These are phyloP conservation scores for Anticlea derivata DNA, from an alignment of 2,888 invertebrate species.

Conservation along the genomic window DNA sequence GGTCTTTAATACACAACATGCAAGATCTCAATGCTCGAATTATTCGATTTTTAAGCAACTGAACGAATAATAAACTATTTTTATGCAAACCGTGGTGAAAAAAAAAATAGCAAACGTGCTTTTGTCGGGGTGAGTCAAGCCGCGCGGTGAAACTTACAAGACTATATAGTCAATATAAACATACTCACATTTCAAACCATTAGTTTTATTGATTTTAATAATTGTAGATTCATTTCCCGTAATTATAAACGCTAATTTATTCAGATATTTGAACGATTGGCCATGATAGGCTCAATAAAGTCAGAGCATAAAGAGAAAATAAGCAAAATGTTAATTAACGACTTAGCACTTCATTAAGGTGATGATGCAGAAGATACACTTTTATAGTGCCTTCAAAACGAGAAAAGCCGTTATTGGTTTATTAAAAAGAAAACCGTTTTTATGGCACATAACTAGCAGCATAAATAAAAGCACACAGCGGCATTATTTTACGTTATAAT, in stretches of 20 bases:
- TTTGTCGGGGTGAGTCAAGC: too few relatives aligned
- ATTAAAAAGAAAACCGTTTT: constrained; percentile 38
- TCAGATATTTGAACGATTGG: constrained; percentile 26
- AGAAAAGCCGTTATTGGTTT: constrained; percentile 36
- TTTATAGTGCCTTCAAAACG: constrained; percentile 36
- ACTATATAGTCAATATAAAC: too few relatives aligned
- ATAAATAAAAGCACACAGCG: constrained; percentile 29
- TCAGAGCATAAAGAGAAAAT: constrained; percentile 30
- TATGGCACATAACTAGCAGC: constrained; percentile 37
- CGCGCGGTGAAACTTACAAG: too few relatives aligned
- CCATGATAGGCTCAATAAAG: constrained; percentile 33
- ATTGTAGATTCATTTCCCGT: constrained; percentile 24
- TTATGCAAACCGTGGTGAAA: too few relatives aligned
- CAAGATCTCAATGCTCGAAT: too few relatives aligned
- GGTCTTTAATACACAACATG: too few relatives aligned
- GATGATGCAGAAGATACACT: constrained; percentile 36
- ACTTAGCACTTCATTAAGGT: constrained; percentile 39
- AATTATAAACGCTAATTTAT: constrained; percentile 28
- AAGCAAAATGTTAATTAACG: constrained; percentile 38
- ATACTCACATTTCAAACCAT: not conserved
- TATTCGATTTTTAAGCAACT: too few relatives aligned
- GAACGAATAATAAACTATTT: too few relatives aligned
- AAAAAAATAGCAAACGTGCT: too few relatives aligned
- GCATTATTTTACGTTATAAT: constrained; percentile 15
- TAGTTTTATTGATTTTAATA: constrained; percentile 21